Evolutionary conservation across 2,888 invertebrate genomes (phyloP).

Genomic region (Nysson spinosus): DNA sequence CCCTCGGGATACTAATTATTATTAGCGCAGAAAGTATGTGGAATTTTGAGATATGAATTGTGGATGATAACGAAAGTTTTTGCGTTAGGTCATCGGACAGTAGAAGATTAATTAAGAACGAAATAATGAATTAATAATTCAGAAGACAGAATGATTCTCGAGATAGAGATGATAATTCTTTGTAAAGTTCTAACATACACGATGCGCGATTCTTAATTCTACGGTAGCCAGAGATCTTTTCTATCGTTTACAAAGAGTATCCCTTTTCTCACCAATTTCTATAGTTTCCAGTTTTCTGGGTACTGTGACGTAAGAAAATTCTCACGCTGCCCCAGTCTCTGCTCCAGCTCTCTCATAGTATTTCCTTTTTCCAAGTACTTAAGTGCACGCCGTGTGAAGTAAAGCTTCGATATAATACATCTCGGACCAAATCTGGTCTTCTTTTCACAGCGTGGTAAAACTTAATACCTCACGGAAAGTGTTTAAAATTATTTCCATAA

Average conservation of each 20-base stretch:
- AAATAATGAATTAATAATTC: too few species aligned
- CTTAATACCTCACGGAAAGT: too few species aligned
- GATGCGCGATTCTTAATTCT: too few species aligned
- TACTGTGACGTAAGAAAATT: conserved; percentile 21
- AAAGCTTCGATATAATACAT: conserved; percentile 31
- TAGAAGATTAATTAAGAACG: too few species aligned
- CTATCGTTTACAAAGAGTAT: not conserved
- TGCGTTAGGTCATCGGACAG: too few species aligned
- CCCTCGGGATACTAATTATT: too few species aligned
- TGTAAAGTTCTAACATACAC: too few species aligned
- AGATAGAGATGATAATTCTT: too few species aligned
- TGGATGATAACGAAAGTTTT: too few species aligned
- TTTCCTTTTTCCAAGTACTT: conserved; percentile 37
- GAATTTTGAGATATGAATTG: too few species aligned
- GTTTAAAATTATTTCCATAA: too few species aligned
- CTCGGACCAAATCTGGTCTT: conserved; percentile 37
- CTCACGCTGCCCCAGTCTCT: conserved; percentile 40
- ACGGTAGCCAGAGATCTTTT: not conserved
- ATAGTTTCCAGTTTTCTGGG: conserved; percentile 14
- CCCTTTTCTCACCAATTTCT: not conserved
- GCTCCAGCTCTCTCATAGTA: conserved; percentile 19
- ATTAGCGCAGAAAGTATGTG: not conserved
- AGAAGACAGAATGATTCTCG: too few species aligned
- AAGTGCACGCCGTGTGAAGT: conserved; percentile 38
- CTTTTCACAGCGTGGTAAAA: conserved; percentile 12